These are phyloP conservation scores for Stictocephala bisonia DNA, from an alignment of 2,888 invertebrate species.

Conservation along the genomic window DNA sequence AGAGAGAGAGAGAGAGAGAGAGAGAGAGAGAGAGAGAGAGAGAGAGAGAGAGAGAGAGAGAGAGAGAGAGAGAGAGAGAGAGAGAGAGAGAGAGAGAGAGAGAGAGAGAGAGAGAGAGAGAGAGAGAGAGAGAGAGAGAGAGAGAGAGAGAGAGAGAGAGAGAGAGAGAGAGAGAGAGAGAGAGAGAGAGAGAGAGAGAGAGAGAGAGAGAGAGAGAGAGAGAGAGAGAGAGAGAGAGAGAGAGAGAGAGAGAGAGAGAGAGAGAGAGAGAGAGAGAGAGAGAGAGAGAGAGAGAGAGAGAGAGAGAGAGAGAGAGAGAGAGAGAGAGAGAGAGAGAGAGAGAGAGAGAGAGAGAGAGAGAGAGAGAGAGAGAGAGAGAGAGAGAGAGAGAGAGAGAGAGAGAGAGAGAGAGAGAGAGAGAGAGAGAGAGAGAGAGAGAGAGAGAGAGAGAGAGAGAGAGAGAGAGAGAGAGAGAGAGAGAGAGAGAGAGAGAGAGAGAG, in stretches of 20 bases:
- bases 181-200: constrained; percentile 6
- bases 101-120: background rate
- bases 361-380: background rate
- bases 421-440: background rate
- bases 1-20: background rate
- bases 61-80: background rate
- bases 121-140: background rate
- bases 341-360: background rate
- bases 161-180: background rate
- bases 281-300: constrained; percentile 7
- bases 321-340: background rate
- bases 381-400: background rate
- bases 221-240: constrained; percentile 30
- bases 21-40: constrained; percentile 17
- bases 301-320: constrained; percentile 6
- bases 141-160: background rate
- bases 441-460: background rate
- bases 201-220: constrained; percentile 42
- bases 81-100: background rate
- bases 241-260: background rate
- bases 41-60: constrained; percentile 2
- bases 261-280: background rate
- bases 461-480: background rate
- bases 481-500: background rate
- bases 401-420: background rate